Base-by-base conservation (phyloP, 2,888 invertebrate genomes). In the Chrysina gloriosa region DNA sequence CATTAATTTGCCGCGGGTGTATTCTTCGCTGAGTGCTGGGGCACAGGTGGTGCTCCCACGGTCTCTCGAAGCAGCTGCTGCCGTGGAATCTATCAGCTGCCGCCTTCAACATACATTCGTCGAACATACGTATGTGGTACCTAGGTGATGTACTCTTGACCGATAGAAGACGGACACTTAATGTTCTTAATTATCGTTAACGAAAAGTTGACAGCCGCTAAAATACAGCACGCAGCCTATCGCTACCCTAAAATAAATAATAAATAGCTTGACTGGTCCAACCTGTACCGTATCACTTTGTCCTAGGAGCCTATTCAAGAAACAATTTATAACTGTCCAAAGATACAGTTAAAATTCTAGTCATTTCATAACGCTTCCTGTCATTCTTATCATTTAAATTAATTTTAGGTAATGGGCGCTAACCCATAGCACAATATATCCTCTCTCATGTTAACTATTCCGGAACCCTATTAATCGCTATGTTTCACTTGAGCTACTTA, bases 41-140 rank as follows among this genome's bases (percentile, higher is more conserved):
- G 65, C 73, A 76, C 76, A 76, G 76, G 74, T 77, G 76, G 76
- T 71, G 73, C 76, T 77, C 76, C 76, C 76, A 77, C 76, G 74
- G 75, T 76, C 68, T 70, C 56, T 63, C 42, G 72, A 73, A 58
- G 39, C 76, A 76, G 76, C 76, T 77, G 76, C 75, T 72, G 63
- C 66, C 63, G 29, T 64, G 72, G 70, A 70, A 72, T 72, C 69
- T 71, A 73, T 73, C 73, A 73, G 74, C 72, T 73, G 70, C 73
- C 68, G 63, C 58, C 69, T 67, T 67, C 67, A 47, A 67, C 67
- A 63, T 14, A 39, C 34, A 58, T 58, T 52, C 52, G 58, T 58
- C 52, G 52, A 39, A 58, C 21, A 39, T 19, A 25, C 39, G 58
- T 58, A 58, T 58, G 19, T 58, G 29, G 16, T 34, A 31, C 2